phyloP scores from a whole-genome alignment of 2,888 invertebrate species.

The Xanthia icteritia region DNA sequence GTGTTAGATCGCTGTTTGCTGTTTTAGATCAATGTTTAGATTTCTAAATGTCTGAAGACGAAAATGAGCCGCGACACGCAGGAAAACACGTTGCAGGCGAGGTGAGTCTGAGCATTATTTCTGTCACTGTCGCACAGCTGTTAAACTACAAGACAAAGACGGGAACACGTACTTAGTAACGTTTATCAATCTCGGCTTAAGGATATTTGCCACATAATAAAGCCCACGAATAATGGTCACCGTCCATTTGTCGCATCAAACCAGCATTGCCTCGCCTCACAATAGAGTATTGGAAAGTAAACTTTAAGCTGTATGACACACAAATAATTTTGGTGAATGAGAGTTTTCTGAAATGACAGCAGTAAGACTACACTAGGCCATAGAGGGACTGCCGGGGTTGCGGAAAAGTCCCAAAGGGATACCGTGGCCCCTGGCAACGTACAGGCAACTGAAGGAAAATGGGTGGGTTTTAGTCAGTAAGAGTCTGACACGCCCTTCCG shows the following conservation, averaged over 20 bases:
- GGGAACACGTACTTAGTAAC: too few relatives aligned
- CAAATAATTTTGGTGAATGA: neutral
- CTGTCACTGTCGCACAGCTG: neutral
- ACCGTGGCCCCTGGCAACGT: too few relatives aligned
- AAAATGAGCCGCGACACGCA: neutral
- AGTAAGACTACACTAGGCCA: too few relatives aligned
- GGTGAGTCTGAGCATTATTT: neutral
- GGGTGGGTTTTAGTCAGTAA: too few relatives aligned
- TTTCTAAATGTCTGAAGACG: neutral
- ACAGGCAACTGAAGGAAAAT: too few relatives aligned
- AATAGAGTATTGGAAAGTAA: neutral
- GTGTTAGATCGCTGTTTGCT: too few relatives aligned
- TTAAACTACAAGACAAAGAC: neutral
- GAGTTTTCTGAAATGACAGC: too few relatives aligned
- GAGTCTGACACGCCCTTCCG: too few relatives aligned
- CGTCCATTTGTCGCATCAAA: neutral
- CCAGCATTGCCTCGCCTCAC: neutral
- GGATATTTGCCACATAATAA: neutral
- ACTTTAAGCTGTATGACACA: neutral
- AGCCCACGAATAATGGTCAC: neutral
- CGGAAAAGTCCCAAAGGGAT: too few relatives aligned
- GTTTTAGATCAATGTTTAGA: neutral
- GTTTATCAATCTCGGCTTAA: too few relatives aligned
- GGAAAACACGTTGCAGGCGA: neutral
- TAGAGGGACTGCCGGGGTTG: too few relatives aligned